Evolutionary conservation across 2,797 vertebrate genomes (phyloP), one percentile per base, ranked within the genome.

Genomic region (Dicrostonyx torquatus): DNA sequence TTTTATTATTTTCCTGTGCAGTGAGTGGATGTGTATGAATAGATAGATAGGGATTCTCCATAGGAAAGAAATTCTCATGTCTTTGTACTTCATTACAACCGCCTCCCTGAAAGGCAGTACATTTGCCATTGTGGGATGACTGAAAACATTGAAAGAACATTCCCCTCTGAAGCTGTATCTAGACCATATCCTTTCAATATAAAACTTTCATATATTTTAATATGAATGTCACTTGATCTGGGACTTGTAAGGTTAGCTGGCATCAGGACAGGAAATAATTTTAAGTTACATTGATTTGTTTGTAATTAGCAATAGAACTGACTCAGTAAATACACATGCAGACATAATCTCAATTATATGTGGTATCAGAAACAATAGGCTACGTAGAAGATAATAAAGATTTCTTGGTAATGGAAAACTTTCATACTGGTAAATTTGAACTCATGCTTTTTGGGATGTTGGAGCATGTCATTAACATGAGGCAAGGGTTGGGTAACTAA

Each of bases 121-220:
- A 5, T 83, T 92, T 4, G 4, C 34, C 22, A 24, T 26, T 24
- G 13, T 1, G 80, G 12, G 34, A 18, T n/a, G 15, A 8, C 2
- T 31, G 55, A 43, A 77, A 3, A 66, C 66, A 43, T 53, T 53
- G 22, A 80, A 87, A 73, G 43, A 62, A 77, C 1, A 84, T 34
- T 53, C 2, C 75, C 5, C 1, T 6, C 37, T 80, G 72, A 84
- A 66, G 11, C 29, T 84, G 1, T 6, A 62, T 6, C 45, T 11
- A 4, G 9, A 68, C 14, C 55, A 84, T 37, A 50, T 78, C 3
- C 18, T 91, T 96, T 93, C n/a, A 64, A 5, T 62, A 31, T 15
- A n/a, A 15, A 89, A 58, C 12, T 76, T 55, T 24, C 5, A 72
- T 48, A 93, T 95, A 13, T 87, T 93, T 50, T 48, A 96, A 58